phyloP scores from a whole-genome alignment of 2,888 invertebrate genomes.

The Drepana falcataria region DNA sequence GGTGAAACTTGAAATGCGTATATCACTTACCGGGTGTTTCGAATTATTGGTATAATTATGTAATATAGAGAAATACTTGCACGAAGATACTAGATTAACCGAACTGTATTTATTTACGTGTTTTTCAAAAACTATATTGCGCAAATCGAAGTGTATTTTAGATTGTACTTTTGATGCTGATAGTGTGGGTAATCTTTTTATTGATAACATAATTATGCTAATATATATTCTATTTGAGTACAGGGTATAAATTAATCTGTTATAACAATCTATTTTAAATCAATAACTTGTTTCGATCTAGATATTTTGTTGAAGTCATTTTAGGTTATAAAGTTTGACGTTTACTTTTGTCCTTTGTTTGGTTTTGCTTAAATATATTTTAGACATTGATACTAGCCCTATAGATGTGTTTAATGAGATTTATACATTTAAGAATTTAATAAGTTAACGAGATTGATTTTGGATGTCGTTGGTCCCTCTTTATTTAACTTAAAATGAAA shows the following conservation, averaged over 20 bases:
- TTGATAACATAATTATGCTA: conserved; percentile 45
- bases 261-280: neutral
- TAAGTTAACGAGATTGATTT: too few species aligned
- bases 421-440: too few species aligned
- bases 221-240: neutral
- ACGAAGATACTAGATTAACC: conserved; percentile 43
- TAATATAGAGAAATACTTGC: conserved; percentile 53
- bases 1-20: too few species aligned
- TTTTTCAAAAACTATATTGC: conserved; percentile 31
- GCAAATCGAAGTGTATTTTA: conserved; percentile 38
- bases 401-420: too few species aligned
- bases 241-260: neutral
- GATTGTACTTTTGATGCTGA: conserved; percentile 55
- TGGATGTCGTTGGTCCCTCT: too few species aligned
- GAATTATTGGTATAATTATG: conserved; percentile 52
- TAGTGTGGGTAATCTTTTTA: conserved; percentile 52
- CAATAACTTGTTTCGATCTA: neutral
- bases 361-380: too few species aligned
- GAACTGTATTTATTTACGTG: conserved; percentile 42
- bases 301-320: neutral
- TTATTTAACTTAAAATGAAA: too few species aligned
- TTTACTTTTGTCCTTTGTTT: too few species aligned
- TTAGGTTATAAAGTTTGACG: neutral
- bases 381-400: too few species aligned
- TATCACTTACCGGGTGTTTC: conserved; percentile 48